Evolutionary conservation across 2,888 invertebrate species (phyloP), one percentile per base, ranked within the genome.

Genomic region (Microplitis manilae): DNA sequence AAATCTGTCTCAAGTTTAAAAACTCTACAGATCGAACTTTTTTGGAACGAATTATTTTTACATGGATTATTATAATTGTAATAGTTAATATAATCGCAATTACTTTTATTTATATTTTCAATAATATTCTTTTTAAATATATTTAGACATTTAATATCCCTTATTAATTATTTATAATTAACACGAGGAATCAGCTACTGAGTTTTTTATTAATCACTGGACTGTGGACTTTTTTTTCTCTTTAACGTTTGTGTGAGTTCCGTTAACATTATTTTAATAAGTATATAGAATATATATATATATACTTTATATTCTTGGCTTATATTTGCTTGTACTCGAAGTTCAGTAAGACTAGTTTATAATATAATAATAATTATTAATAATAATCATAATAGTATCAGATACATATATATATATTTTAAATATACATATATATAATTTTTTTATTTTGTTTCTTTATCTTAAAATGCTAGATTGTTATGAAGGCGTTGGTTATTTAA

Each of bases 291-390:
- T 30, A 60, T 20, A 69, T 70, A 64, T 70, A 64, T 60, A 50
- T 50, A 50, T 50, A 50, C 50, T 50, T 50, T 13, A 50, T 50
- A 50, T 30, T 75, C 75, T 76, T 79, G 79, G 76, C 77, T 75
- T 74, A 76, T 72, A 73, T 72, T 79, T 70, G 41, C 38, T 79
- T 80, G 80, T 80, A 79, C 80, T 80, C 71, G 71, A 79, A 73
- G 77, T 79, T 74, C 76, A 78, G 68, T 81, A 81, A 82, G 83
- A 80, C 82, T 83, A 81, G 83, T 79, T 81, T 80, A 79, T 81
- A 81, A 80, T 68, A 62, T 68, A 62, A 62, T 68, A 62, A 62
- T 62, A 8, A 20, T 62, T n/a, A 62, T 17, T 17, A 8, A 17
- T 62, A 62, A 62, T 62, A 50, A 13, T 30, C 30, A 30, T 30